Evolutionary conservation across 1,140 invertebrate genomes (phyloP).

Genomic region (Eulimnadia texana): DNA sequence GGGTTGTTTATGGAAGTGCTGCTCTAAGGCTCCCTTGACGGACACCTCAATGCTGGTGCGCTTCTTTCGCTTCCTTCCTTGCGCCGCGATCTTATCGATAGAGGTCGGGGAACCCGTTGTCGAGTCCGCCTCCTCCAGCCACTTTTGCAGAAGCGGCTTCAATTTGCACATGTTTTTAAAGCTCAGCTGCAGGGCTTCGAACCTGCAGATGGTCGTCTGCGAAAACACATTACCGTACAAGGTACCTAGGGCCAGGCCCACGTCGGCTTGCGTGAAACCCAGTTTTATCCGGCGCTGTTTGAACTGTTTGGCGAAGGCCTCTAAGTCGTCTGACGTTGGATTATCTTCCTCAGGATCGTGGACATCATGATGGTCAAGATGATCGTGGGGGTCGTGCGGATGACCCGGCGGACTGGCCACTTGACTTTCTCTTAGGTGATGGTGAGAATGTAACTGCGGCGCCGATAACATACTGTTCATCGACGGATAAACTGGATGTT

Average conservation of each 20-base stretch:
- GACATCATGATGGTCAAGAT: not conserved
- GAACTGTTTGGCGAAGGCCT: constrained; percentile 98
- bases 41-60: constrained; percentile 97
- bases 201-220: constrained; percentile 98
- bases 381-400: constrained; percentile 17
- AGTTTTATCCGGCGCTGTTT: constrained; percentile 98
- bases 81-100: constrained; percentile 95
- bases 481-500: constrained; percentile 55
- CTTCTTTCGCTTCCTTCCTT: constrained; percentile 96
- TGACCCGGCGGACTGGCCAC: constrained; percentile 21
- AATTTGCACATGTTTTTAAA: constrained; percentile 99
- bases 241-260: constrained; percentile 91
- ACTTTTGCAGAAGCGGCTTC: constrained; percentile 95
- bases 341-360: constrained; percentile 60
- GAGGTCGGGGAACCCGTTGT: constrained; percentile 92
- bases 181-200: constrained; percentile 95
- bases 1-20: constrained; percentile 96
- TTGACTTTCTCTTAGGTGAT: constrained; percentile 29
- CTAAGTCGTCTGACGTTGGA: constrained; percentile 94
- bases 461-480: constrained; percentile 62
- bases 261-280: constrained; percentile 96
- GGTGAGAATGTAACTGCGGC: constrained; percentile 36
- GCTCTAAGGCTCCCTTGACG: constrained; percentile 92
- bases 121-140: constrained; percentile 97
- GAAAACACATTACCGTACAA: constrained; percentile 99